Evolutionary conservation across 2,888 invertebrate species (phyloP).

Genomic region (Eupeodes latifasciatus): DNA sequence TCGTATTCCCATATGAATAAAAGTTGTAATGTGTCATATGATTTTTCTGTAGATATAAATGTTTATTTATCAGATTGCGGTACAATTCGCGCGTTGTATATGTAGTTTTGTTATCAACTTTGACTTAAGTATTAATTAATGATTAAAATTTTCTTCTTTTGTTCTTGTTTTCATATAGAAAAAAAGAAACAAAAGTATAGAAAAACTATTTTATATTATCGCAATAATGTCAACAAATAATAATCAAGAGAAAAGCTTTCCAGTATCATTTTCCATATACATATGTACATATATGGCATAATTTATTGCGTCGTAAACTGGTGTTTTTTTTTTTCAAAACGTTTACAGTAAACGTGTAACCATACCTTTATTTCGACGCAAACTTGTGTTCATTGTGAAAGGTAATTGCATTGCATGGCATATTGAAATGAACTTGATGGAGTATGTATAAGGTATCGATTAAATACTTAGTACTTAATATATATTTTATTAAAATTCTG

Average conservation of each 20-base stretch:
- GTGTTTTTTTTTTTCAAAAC: background rate
- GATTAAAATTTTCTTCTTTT: background rate
- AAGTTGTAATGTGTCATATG: background rate
- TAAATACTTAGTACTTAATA: background rate
- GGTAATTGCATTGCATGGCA: too few species aligned
- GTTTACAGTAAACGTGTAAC: too few species aligned
- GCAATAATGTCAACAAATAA: background rate
- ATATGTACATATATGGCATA: too few species aligned
- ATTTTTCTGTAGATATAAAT: background rate
- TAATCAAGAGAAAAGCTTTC: constrained; percentile 10
- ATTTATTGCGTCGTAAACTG: constrained; percentile 3
- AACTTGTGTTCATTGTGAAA: too few species aligned
- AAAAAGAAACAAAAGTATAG: background rate
- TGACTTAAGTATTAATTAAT: background rate
- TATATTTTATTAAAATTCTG: too few species aligned
- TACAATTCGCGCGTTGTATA: background rate
- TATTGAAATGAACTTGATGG: background rate
- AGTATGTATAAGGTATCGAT: background rate
- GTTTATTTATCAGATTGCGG: background rate
- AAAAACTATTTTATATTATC: background rate
- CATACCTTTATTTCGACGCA: too few species aligned
- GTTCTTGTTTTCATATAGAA: background rate
- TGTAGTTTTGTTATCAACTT: background rate
- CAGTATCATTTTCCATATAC: background rate
- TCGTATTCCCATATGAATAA: background rate